Conservation (phyloP, 2,113 vertebrate genomes). For the Odobenus rosmarus region DNA sequence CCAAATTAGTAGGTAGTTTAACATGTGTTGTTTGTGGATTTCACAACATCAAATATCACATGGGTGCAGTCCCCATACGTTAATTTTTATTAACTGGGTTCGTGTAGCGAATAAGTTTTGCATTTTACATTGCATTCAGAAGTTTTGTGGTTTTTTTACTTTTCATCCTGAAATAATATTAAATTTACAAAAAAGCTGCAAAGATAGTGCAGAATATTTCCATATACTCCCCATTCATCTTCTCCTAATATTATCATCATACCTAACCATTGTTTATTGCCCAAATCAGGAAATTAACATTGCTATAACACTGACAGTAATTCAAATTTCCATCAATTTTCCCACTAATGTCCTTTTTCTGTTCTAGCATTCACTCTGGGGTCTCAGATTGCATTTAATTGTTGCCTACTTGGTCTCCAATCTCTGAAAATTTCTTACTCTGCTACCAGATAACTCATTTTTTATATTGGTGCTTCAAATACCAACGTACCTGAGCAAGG, state of each 20-base stretch:
- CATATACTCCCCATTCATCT: neutral
- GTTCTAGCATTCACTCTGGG: neutral
- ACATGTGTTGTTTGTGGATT: neutral
- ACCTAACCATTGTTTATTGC: neutral
- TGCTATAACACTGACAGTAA: neutral
- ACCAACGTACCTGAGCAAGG: slow-evolving; percentile 95
- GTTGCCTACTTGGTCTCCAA: neutral
- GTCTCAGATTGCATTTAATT: neutral
- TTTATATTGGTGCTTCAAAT: neutral
- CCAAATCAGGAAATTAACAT: neutral
- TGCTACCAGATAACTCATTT: neutral
- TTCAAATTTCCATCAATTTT: neutral
- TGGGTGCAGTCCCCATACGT: neutral
- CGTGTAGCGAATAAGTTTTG: neutral
- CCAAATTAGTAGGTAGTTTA: neutral
- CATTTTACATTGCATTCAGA: neutral
- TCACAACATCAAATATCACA: neutral
- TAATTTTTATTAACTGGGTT: neutral
- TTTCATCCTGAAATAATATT: slow-evolving; percentile 39
- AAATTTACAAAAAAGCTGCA: neutral
- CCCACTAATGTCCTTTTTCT: neutral
- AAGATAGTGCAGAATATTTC: neutral
- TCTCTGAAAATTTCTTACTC: neutral
- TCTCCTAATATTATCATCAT: neutral
- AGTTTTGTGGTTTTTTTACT: neutral